phyloP scores from a whole-genome alignment of 2,113 vertebrate genomes.

The Chrysochloris asiatica region DNA sequence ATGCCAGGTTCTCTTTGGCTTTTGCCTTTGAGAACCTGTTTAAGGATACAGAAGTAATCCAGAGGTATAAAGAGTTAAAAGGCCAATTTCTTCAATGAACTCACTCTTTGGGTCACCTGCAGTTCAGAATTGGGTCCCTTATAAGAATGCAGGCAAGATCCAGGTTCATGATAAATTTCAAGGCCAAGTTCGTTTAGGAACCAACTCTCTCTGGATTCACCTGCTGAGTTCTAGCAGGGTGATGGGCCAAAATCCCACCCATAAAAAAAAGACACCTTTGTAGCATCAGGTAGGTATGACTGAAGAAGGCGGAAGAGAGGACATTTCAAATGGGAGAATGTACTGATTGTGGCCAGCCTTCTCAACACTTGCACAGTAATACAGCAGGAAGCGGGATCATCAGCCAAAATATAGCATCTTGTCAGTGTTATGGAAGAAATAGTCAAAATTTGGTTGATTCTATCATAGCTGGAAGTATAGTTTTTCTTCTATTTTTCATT shows the following conservation, averaged over 20 bases:
- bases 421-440: slow-evolving; percentile 67
- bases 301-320: slow-evolving; percentile 40
- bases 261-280: slow-evolving; percentile 67
- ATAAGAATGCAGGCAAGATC: slow-evolving; percentile 75
- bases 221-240: slow-evolving; percentile 66
- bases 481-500: slow-evolving; percentile 53
- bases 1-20: slow-evolving; percentile 79
- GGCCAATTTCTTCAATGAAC: slow-evolving; percentile 63
- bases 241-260: slow-evolving; percentile 67
- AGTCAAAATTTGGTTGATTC: slow-evolving; percentile 60
- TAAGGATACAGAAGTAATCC: slow-evolving; percentile 78
- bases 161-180: slow-evolving; percentile 69
- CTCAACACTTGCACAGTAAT: slow-evolving; percentile 21
- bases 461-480: slow-evolving; percentile 39
- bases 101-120: slow-evolving; percentile 78
- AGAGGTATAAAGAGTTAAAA: slow-evolving; percentile 73
- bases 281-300: slow-evolving; percentile 63
- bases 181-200: slow-evolving; percentile 70
- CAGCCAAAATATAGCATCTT: slow-evolving; percentile 8
- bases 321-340: slow-evolving; percentile 52
- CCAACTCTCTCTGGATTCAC: slow-evolving; percentile 73
- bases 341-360: slow-evolving; percentile 26
- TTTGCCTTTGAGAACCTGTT: slow-evolving; percentile 77
- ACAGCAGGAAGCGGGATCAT: slow-evolving; percentile 61
- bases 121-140: slow-evolving; percentile 62